Evolutionary conservation across 2,888 invertebrate species (phyloP), one percentile per base, ranked within the genome.

Genomic region (Acronicta alni): DNA sequence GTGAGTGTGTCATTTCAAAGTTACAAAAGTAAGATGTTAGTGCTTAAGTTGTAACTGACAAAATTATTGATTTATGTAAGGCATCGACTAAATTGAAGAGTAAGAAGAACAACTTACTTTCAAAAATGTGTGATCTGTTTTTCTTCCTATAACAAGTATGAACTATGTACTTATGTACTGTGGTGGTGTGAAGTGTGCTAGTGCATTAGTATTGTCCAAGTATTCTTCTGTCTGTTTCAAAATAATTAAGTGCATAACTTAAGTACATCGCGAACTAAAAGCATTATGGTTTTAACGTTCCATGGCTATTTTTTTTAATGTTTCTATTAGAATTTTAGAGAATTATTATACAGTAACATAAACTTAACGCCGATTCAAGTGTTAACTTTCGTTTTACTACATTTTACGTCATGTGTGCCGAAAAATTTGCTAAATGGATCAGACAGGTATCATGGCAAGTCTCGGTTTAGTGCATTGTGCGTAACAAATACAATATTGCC

Each of bases 141-240:
- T 30, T 10, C 23, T 23, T 8, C 12, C 30, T 30, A 30, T 10
- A 12, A 12, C 10, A 3, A 30, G 30, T 30, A 30, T 35, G 35
- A 35, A 35, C 35, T 35, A 35, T 35, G n/a, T 35, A 35, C 0
- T 35, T 35, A 35, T 35, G 35, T 35, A 35, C n/a, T 35, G 35
- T 35, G 14, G 12, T 4, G 30, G 30, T 30, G 12, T n/a, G 12
- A 30, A 48, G 23, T 41, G 35, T 26, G 48, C 15, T 17, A 47
- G 12, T 30, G 35, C 35, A 70, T 65, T 66, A 58, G 66, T 46
- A 65, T 72, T 66, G 48, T 26, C 54, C 48, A 55, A 32, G 23
- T 18, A 38, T 46, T 16, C 48, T 38, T 38, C 23, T 17, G 10
- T 14, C 16, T 49, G 17, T 39, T 57, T 39, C 17, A 57, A 43